Conservation (phyloP, 2,113 vertebrate species). For the Vireo altiloquus region DNA sequence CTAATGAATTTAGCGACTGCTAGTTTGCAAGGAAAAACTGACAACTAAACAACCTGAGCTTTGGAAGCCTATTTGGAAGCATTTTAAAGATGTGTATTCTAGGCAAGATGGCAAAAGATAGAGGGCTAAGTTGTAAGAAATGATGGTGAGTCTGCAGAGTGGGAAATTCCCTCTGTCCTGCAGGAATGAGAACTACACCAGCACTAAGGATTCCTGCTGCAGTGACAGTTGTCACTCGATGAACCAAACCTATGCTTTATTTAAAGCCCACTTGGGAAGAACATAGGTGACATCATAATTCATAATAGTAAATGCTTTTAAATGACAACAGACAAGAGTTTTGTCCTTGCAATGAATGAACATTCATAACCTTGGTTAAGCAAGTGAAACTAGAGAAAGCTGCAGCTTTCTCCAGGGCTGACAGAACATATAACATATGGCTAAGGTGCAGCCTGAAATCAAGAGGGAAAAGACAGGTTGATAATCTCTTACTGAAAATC, state of each 20-base stretch:
- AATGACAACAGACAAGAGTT: not conserved
- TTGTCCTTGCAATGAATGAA: not conserved
- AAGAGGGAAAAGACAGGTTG: not conserved
- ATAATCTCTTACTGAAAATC: not conserved
- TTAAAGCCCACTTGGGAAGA: not conserved
- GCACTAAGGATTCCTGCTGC: not conserved
- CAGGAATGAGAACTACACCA: accelerated
- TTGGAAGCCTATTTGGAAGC: not conserved
- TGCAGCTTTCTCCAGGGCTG: not conserved
- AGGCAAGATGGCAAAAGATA: not conserved
- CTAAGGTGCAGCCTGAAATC: not conserved
- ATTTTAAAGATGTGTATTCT: not conserved
- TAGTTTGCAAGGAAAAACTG: not conserved
- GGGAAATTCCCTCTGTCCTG: not conserved
- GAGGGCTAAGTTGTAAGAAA: not conserved
- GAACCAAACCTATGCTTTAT: not conserved
- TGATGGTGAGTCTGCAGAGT: not conserved
- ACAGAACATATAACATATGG: not conserved
- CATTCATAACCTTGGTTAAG: not conserved
- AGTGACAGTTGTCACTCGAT: not conserved
- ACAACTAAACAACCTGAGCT: not conserved
- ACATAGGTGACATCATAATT: not conserved
- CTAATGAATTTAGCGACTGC: not conserved
- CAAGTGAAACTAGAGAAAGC: not conserved
- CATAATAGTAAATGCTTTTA: not conserved